Evolutionary conservation across 1,140 invertebrate species (phyloP).

Genomic region (Trachelipus rathkii): DNA sequence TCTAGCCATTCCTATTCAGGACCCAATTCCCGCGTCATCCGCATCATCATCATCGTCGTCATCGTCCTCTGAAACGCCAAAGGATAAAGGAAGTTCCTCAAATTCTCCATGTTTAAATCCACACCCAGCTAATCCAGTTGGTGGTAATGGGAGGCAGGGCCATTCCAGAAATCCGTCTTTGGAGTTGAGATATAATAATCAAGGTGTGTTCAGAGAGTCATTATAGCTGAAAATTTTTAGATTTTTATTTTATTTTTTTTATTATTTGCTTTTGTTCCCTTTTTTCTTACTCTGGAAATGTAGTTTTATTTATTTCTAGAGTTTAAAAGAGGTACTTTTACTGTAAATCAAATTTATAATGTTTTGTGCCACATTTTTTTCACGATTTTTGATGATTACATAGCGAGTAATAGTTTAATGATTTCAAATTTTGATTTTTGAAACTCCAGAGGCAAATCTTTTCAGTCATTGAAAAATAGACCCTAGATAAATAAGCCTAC

Average conservation of each 20-base stretch:
- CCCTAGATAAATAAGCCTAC: too few relatives aligned
- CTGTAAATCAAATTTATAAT: too few relatives aligned
- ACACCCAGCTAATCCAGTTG: constrained; percentile 14
- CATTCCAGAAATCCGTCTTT: constrained; percentile 42
- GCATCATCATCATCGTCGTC: background rate
- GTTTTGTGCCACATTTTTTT: too few relatives aligned
- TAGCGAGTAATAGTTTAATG: too few relatives aligned
- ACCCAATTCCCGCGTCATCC: constrained; percentile 37
- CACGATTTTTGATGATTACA: too few relatives aligned
- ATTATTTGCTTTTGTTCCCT: too few relatives aligned
- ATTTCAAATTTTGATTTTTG: too few relatives aligned
- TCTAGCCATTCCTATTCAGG: constrained; percentile 51
- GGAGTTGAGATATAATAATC: constrained; percentile 35
- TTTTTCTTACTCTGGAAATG: too few relatives aligned
- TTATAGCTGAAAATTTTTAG: background rate
- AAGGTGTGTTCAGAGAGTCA: constrained; percentile 12
- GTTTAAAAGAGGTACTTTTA: too few relatives aligned
- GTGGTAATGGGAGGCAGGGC: constrained; percentile 30
- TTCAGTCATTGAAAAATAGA: too few relatives aligned
- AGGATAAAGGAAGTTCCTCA: background rate
- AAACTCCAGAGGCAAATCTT: too few relatives aligned
- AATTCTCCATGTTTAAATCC: constrained; percentile 14
- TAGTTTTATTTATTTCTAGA: too few relatives aligned
- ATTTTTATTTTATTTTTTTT: background rate
- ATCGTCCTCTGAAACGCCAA: constrained; percentile 2